phyloP scores from a whole-genome alignment of 2,113 vertebrate genomes.

The Fregetta grallaria region DNA sequence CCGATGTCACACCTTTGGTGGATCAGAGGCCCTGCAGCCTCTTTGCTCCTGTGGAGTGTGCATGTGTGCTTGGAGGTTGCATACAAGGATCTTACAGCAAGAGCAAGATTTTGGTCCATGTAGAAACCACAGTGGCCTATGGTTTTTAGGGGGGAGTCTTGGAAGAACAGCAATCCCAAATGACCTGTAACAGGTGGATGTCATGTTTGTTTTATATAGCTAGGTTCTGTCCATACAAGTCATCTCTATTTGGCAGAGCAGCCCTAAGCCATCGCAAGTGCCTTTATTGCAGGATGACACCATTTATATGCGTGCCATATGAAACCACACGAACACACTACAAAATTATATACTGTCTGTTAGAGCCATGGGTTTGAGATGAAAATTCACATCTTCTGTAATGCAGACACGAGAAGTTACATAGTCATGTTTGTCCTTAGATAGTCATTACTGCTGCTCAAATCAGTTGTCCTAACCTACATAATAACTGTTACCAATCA shows the following conservation, averaged over 20 bases:
- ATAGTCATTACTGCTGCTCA: constrained; percentile 56
- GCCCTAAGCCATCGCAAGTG: not conserved
- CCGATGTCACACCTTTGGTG: not conserved
- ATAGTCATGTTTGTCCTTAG: constrained; percentile 40
- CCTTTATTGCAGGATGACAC: not conserved
- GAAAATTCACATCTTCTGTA: constrained; percentile 51
- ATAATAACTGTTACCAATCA: constrained; percentile 6
- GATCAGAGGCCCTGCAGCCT: not conserved
- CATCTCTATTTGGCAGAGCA: not conserved
- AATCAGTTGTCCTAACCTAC: constrained; percentile 37
- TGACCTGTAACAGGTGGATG: not conserved
- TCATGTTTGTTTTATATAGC: not conserved
- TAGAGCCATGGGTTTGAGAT: constrained; percentile 49
- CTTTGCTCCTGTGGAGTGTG: not conserved
- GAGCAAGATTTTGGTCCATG: not conserved
- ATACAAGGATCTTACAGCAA: not conserved
- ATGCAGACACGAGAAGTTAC: constrained; percentile 45
- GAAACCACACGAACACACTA: not conserved
- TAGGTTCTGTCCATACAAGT: not conserved
- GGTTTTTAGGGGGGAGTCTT: not conserved
- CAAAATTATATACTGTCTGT: not conserved
- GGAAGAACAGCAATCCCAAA: not conserved
- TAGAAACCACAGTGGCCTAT: not conserved
- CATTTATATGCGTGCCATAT: not conserved
- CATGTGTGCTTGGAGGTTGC: not conserved